Percentiles rank a stretch among this genome's conserved stretches.
Conservation (phyloP, 2,888 invertebrate genomes). For the Sabellastarte sp. region DNA sequence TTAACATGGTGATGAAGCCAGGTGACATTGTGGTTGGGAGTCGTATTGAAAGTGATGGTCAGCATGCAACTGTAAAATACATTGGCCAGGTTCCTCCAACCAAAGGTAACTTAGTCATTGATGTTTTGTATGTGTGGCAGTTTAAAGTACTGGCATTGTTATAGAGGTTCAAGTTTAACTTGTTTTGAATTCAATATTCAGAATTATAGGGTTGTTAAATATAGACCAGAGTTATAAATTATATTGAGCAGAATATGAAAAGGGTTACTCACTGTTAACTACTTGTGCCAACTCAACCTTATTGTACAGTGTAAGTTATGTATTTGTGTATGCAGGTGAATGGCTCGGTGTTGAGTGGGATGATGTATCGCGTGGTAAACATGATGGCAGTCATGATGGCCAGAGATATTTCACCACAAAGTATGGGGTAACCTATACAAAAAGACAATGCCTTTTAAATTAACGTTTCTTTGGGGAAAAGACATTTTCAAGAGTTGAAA, state of each 20-base stretch:
- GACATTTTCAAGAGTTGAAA: too few species aligned
- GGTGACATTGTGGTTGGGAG: slow-evolving; percentile 9
- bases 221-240: not conserved
- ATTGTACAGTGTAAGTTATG: not conserved
- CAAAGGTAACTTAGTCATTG: slow-evolving; percentile 37
- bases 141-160: not conserved
- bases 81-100: slow-evolving; percentile 74
- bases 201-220: not conserved
- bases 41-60: slow-evolving; percentile 17
- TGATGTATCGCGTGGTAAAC: slow-evolving; percentile 82
- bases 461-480: too few species aligned
- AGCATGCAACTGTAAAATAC: slow-evolving; percentile 68
- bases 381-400: slow-evolving; percentile 82
- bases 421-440: too few species aligned
- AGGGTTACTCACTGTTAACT: too few species aligned
- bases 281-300: not conserved
- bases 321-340: slow-evolving; percentile 62
- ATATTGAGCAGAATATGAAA: too few species aligned
- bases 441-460: too few species aligned
- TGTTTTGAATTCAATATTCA: too few species aligned
- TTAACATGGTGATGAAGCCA: not conserved
- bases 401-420: slow-evolving; percentile 71
- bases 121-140: not conserved
- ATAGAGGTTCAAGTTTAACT: not conserved
- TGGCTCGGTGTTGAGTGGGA: slow-evolving; percentile 99